Base-by-base conservation (phyloP, 2,797 vertebrate genomes). In the Tadarida brasiliensis region DNA sequence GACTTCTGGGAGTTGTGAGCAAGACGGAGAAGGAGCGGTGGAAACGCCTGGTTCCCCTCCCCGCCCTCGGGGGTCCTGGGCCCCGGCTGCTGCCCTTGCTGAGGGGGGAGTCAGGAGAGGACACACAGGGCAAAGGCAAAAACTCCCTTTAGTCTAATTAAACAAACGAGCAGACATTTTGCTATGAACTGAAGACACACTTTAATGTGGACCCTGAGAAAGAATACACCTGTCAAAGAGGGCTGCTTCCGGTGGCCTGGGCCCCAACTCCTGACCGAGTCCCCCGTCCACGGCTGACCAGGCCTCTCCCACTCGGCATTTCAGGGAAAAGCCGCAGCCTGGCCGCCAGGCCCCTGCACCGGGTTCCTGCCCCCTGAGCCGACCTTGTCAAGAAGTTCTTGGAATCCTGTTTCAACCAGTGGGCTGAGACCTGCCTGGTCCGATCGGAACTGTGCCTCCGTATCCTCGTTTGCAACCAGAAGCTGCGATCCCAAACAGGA, bases 111-210 rank as follows among this genome's bases (percentile, higher is more conserved):
- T 81, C 15, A 24, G 22, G 8, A 30, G 4, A 8, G 26, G 20
- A 26, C 73, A 35, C 8, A 7, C 11, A 24, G 51, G n/a, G 74
- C 74, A 14, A 51, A 56, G 74, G 11, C 5, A 30, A 30, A 17
- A 33, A 7, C 11, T 33, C 19, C 30, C n/a, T 33, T 56, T 56
- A 14, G 30, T 77, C 73, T 12, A 12, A 22, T n/a, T 33, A 77
- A 77, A 30, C 30, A 5, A 33, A n/a, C 49, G 15, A 35, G 51
- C 15, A 56, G 12, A 22, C 76, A 2, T 70, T 71, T 44, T 26
- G 22, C 68, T 4, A 26, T 10, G 2, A 26, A 26, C 33, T 5
- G 1, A 9, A 2, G 76, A 35, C 5, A 9, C 11, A 5, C 7
- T 56, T 78, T 78, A 44, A 26, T 15, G 35, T 44, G 11, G 68